phyloP scores from a whole-genome alignment of 2,888 invertebrate species.

The Lissocephala sabroskyi region DNA sequence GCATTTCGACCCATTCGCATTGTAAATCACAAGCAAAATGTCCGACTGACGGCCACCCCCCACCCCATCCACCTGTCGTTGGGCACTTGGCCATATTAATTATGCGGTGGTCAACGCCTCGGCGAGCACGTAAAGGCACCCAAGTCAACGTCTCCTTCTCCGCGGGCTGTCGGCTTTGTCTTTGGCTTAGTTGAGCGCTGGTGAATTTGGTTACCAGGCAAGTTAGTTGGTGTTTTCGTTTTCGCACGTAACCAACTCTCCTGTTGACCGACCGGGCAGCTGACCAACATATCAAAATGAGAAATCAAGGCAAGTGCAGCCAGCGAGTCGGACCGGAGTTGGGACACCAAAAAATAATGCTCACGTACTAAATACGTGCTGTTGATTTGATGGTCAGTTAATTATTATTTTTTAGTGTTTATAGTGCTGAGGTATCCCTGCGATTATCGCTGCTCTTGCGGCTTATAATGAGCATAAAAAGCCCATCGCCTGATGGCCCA shows the following conservation, averaged over 20 bases:
- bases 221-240: constrained; percentile 49
- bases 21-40: constrained; percentile 64
- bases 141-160: no score
- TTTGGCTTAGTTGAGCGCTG: no score
- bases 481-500: constrained; percentile 24
- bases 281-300: constrained; percentile 46
- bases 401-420: constrained; percentile 66
- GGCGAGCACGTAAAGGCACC: constrained; percentile 5
- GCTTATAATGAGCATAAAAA: constrained; percentile 41
- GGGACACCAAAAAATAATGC: constrained; percentile 62
- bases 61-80: constrained; percentile 8
- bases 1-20: neutral
- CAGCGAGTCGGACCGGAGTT: neutral
- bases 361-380: constrained; percentile 72
- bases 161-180: no score
- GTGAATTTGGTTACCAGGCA: no score
- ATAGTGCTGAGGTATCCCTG: constrained; percentile 32
- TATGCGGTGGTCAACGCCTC: constrained; percentile 48
- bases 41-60: constrained; percentile 46
- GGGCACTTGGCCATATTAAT: constrained; percentile 56
- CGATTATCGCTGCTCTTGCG: neutral
- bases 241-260: constrained; percentile 45
- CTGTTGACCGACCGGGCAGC: neutral
- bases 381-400: constrained; percentile 72
- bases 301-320: constrained; percentile 34